phyloP scores from a whole-genome alignment of 2,797 vertebrate genomes.

The Sparidentex hasta region DNA sequence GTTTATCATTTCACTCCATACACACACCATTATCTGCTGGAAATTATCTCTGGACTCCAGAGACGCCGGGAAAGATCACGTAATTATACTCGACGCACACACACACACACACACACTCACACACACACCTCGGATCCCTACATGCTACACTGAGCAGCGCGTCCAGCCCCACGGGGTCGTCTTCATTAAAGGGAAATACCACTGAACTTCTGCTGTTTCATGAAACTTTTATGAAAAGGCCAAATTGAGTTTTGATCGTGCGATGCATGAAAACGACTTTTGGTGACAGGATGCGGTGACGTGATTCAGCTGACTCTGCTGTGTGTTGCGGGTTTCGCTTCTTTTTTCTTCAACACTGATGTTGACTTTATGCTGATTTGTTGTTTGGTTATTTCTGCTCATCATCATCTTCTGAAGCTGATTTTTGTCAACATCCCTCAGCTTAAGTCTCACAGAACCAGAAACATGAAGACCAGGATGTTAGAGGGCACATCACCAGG shows the following conservation, averaged over 20 bases:
- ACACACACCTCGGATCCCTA: neutral
- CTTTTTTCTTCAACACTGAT: too few species aligned
- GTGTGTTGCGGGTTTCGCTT: too few species aligned
- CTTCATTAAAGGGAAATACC: conserved; percentile 39
- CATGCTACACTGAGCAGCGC: conserved; percentile 17
- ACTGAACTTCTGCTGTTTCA: conserved; percentile 31
- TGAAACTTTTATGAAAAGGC: conserved; percentile 41
- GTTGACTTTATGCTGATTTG: neutral
- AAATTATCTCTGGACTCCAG: conserved; percentile 45
- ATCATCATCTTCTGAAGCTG: too few species aligned
- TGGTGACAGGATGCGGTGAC: neutral
- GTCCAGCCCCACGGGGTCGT: neutral
- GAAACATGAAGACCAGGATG: neutral
- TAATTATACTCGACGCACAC: conserved; percentile 40
- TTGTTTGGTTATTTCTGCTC: neutral
- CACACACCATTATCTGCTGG: conserved; percentile 20
- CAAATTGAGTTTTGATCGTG: conserved; percentile 8
- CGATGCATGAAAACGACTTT: conserved; percentile 1
- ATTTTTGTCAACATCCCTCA: neutral
- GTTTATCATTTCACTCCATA: conserved; percentile 13
- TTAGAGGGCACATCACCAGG: too few species aligned
- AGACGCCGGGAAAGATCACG: conserved; percentile 36
- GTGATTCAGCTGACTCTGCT: too few species aligned
- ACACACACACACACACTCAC: neutral
- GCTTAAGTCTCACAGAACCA: too few species aligned